A percentile compares a stretch with the other conserved stretches of the same genome.
These are phyloP conservation scores for Myopa testacea DNA, from an alignment of 2,888 invertebrate species.

Conservation along the genomic window DNA sequence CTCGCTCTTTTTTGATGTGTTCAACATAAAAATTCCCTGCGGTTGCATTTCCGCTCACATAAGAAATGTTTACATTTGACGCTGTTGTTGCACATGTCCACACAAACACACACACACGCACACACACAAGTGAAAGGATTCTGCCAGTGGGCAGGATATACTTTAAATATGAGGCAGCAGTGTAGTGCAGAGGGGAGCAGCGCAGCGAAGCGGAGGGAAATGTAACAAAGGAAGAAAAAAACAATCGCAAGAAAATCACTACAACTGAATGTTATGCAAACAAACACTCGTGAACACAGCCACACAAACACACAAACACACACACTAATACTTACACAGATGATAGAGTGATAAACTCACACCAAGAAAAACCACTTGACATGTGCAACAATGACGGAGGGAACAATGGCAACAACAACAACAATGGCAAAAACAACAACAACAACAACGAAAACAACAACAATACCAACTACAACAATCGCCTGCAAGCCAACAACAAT, in stretches of 20 bases:
- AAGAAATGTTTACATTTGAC: constrained; percentile 32
- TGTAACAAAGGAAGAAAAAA: too few species aligned
- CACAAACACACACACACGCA: neutral
- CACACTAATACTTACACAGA: neutral
- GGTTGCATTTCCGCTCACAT: constrained; percentile 40
- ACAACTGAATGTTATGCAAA: neutral
- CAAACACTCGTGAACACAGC: too few species aligned
- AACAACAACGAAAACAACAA: constrained; percentile 43
- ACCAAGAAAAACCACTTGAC: neutral
- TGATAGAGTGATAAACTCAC: neutral
- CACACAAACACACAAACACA: neutral
- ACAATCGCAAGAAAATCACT: neutral
- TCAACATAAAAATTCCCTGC: constrained; percentile 41
- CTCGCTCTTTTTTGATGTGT: neutral
- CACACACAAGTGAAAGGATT: neutral
- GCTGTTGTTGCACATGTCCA: neutral
- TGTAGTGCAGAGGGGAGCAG: neutral
- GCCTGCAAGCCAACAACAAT: constrained; percentile 44
- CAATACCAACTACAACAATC: constrained; percentile 40
- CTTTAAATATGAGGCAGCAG: neutral
- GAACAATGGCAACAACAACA: constrained; percentile 37
- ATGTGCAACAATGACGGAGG: neutral
- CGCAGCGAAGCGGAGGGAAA: neutral
- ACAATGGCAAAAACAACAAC: constrained; percentile 44
- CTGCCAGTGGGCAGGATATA: neutral